Evolutionary conservation across 2,888 invertebrate genomes (phyloP).

Genomic region (Lasioglossum marginatum): DNA sequence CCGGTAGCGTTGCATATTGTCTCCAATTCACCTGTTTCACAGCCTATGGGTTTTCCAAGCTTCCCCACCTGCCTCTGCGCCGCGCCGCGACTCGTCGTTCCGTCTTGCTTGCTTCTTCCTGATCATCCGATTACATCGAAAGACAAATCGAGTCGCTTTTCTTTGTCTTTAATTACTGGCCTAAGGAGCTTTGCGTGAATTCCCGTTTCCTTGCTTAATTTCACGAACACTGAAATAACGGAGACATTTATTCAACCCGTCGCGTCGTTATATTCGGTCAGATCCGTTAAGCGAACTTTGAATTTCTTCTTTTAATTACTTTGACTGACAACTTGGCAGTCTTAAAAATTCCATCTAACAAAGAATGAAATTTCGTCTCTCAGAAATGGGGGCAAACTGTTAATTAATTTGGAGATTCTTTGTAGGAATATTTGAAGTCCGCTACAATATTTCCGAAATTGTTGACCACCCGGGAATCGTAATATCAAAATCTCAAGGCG

Average conservation of each 20-base stretch:
- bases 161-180: not conserved
- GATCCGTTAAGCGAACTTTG: not conserved
- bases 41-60: conserved; percentile 56
- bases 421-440: too few species aligned
- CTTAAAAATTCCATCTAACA: not conserved
- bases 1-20: conserved; percentile 68
- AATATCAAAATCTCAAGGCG: conserved; percentile 32
- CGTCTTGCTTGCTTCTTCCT: not conserved
- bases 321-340: not conserved
- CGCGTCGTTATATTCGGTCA: not conserved
- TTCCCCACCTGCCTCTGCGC: not conserved
- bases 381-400: too few species aligned
- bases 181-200: not conserved
- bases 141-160: not conserved
- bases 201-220: not conserved
- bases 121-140: not conserved
- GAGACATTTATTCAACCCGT: not conserved
- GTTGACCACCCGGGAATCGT: conserved; percentile 16
- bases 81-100: not conserved
- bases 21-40: conserved; percentile 68
- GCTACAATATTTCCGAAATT: not conserved
- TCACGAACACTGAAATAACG: not conserved
- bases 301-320: not conserved
- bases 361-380: too few species aligned
- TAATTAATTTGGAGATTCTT: not conserved